A percentile compares a stretch with the other conserved stretches of the same genome.
Evolutionary conservation across 2,113 vertebrate species (phyloP).

Genomic region (Mohoua ochrocephala): DNA sequence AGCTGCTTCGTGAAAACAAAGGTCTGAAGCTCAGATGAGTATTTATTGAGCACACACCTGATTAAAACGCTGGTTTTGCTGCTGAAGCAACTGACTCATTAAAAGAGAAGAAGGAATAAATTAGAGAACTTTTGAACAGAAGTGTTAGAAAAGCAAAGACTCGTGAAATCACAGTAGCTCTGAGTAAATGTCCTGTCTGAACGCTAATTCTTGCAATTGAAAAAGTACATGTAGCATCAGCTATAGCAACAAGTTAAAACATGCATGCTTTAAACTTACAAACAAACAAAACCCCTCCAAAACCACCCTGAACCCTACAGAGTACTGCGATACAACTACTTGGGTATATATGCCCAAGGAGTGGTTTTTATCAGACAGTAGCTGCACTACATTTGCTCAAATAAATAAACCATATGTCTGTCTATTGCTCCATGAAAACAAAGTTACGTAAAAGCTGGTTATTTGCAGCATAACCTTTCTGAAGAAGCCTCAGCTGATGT

Average conservation of each 20-base stretch:
- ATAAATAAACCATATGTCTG: neutral
- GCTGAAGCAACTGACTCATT: neutral
- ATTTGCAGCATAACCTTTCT: conserved; percentile 79
- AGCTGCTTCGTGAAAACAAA: neutral
- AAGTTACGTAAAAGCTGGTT: conserved; percentile 50
- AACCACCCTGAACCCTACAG: neutral
- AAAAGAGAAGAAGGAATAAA: neutral
- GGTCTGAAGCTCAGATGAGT: neutral
- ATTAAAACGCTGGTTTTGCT: neutral
- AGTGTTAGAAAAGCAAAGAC: neutral
- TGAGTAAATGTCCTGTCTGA: neutral
- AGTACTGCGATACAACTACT: neutral
- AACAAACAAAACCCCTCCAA: neutral
- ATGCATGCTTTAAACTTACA: neutral
- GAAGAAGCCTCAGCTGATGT: conserved; percentile 75
- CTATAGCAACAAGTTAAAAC: neutral
- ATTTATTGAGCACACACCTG: neutral
- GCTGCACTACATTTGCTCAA: neutral
- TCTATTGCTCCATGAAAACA: neutral
- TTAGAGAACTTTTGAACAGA: neutral
- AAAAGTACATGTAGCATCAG: neutral
- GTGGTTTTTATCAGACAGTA: neutral
- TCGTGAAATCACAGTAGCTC: neutral
- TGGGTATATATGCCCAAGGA: neutral
- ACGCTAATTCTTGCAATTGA: neutral